phyloP scores from a whole-genome alignment of 2,797 vertebrate genomes.

The Cheirogaleus major region DNA sequence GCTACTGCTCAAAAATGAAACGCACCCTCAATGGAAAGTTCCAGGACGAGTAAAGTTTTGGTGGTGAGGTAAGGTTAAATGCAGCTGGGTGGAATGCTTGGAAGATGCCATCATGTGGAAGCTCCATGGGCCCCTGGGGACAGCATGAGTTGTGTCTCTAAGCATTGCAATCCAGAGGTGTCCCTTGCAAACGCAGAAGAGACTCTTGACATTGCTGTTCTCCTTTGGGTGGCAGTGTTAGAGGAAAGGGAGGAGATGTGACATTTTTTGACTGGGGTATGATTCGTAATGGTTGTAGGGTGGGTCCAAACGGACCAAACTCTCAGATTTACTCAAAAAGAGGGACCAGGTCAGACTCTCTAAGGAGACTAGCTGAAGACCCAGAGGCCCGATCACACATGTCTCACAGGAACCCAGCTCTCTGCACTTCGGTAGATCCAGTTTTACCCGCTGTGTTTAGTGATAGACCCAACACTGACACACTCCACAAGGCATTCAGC shows the following conservation, averaged over 20 bases:
- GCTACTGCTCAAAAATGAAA: background rate
- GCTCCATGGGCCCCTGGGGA: background rate
- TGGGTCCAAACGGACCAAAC: background rate
- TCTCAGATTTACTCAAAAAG: background rate
- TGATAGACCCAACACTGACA: background rate
- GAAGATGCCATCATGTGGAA: accelerated
- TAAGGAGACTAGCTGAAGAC: background rate
- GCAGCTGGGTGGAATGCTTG: background rate
- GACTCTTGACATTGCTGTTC: background rate
- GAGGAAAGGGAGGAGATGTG: background rate
- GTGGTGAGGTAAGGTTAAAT: background rate
- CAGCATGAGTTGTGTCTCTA: background rate
- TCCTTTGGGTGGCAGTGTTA: too few relatives aligned
- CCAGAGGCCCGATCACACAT: background rate
- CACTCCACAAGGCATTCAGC: background rate
- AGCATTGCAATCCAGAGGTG: background rate
- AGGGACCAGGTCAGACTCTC: background rate
- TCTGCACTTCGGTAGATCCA: background rate
- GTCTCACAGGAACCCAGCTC: background rate
- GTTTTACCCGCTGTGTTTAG: background rate
- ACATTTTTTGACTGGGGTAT: background rate
- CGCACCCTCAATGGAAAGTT: background rate
- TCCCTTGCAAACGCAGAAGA: too few relatives aligned
- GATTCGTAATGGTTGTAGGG: background rate
- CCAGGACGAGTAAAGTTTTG: too few relatives aligned